A percentile compares a stretch with the other conserved stretches of the same genome.
These are phyloP conservation scores for Sorex maritimensis DNA, from an alignment of 2,797 vertebrate species.

Conservation along the genomic window DNA sequence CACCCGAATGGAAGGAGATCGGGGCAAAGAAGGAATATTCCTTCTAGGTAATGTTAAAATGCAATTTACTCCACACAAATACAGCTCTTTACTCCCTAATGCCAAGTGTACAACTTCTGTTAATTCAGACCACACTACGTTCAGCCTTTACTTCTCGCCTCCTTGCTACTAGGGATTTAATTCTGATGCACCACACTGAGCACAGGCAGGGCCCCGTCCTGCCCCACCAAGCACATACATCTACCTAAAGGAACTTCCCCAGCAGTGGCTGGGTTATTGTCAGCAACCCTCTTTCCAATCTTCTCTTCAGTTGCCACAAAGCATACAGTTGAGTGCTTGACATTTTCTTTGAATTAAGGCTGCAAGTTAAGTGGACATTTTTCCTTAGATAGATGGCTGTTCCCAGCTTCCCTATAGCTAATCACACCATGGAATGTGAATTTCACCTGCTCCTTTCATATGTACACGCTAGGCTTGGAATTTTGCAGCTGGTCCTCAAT, in stretches of 20 bases:
- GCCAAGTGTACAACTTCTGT: neutral
- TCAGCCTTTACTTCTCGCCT: neutral
- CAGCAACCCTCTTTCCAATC: slow-evolving; percentile 23
- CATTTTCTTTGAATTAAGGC: slow-evolving; percentile 82
- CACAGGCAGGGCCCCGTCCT: neutral
- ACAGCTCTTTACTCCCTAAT: neutral
- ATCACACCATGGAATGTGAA: neutral
- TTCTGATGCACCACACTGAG: neutral
- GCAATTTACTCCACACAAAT: neutral
- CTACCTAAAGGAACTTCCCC: slow-evolving; percentile 4
- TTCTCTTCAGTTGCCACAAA: slow-evolving; percentile 71
- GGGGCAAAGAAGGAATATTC: neutral
- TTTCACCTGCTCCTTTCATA: slow-evolving; percentile 74
- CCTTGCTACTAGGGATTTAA: slow-evolving; percentile 51
- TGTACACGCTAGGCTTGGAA: slow-evolving; percentile 29
- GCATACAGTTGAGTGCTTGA: slow-evolving; percentile 69
- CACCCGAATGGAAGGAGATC: slow-evolving; percentile 15
- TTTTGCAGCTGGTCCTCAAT: slow-evolving; percentile 70
- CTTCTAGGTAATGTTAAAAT: neutral
- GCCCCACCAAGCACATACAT: neutral
- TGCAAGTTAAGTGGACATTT: slow-evolving; percentile 79
- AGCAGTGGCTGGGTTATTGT: neutral
- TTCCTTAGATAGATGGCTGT: slow-evolving; percentile 26
- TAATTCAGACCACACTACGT: neutral
- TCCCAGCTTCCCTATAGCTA: slow-evolving; percentile 57